A percentile compares a stretch with the other conserved stretches of the same genome.
Evolutionary conservation across 2,797 vertebrate species (phyloP).

Genomic region (Tiaroga cobitis): DNA sequence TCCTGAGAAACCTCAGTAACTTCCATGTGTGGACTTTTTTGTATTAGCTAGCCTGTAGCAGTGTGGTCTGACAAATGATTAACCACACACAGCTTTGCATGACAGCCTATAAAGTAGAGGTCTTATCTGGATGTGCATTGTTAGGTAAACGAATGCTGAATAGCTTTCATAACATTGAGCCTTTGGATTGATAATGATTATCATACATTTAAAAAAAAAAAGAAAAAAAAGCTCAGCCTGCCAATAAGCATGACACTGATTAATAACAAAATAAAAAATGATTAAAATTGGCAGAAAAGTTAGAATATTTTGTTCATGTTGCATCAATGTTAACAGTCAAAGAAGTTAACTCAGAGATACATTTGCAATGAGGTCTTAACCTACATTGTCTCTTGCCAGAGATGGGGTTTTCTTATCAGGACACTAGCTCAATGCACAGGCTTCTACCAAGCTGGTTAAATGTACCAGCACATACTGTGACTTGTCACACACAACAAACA

Average conservation of each 20-base stretch:
- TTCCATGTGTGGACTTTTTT: conserved; percentile 16
- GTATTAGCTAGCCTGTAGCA: neutral
- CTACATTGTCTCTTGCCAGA: conserved; percentile 27
- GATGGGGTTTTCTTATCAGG: conserved; percentile 11
- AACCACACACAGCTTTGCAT: conserved; percentile 6
- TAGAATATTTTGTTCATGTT: neutral
- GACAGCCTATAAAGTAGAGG: conserved; percentile 26
- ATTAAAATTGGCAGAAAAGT: neutral
- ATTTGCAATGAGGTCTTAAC: neutral
- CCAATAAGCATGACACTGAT: neutral
- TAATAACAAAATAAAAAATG: neutral
- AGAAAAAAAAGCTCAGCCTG: neutral
- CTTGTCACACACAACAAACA: neutral
- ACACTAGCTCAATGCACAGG: conserved; percentile 17
- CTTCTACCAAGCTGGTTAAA: conserved; percentile 26
- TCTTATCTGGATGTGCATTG: conserved; percentile 2
- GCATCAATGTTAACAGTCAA: neutral
- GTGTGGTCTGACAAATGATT: conserved; percentile 33
- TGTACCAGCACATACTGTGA: conserved; percentile 32
- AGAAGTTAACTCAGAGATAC: neutral
- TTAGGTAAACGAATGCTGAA: neutral
- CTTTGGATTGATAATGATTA: neutral
- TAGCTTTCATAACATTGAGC: neutral
- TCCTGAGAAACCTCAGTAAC: conserved; percentile 25
- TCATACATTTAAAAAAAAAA: neutral